A percentile compares a stretch with the other conserved stretches of the same genome.
phyloP scores from a whole-genome alignment of 1,140 invertebrate species.

The Drosophila pectinifera region DNA sequence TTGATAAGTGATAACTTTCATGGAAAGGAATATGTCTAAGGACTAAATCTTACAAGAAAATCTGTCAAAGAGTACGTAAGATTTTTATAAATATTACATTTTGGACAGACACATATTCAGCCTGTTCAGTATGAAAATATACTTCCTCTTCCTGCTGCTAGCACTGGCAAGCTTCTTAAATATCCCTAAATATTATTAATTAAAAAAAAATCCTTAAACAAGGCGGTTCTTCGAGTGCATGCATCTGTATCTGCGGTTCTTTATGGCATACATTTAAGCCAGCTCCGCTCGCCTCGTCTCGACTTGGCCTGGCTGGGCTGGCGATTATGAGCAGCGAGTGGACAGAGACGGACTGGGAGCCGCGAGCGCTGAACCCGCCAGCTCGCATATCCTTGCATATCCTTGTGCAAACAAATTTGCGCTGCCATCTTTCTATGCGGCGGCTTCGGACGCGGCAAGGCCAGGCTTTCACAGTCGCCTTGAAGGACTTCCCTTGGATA shows the following conservation, averaged over 20 bases:
- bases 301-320: conserved; percentile 7
- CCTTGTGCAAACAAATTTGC: conserved; percentile 67
- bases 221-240: conserved; percentile 18
- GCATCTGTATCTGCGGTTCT: conserved; percentile 38
- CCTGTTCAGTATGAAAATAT: no score
- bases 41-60: background rate
- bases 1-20: no score
- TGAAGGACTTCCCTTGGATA: conserved; percentile 71
- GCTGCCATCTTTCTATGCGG: conserved; percentile 34
- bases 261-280: conserved; percentile 60
- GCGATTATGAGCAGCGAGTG: conserved; percentile 53
- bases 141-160: no score
- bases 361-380: conserved; percentile 69
- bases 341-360: conserved; percentile 29
- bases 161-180: no score
- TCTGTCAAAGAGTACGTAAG: no score
- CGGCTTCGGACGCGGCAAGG: conserved; percentile 57
- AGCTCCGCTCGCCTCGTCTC: background rate
- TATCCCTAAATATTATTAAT: no score
- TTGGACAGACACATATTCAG: no score
- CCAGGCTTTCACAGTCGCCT: conserved; percentile 66
- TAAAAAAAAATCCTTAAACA: background rate
- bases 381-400: conserved; percentile 59
- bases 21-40: background rate
- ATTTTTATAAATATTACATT: no score